A percentile compares a stretch with the other conserved stretches of the same genome.
These are phyloP conservation scores for Wasmannia auropunctata DNA, from an alignment of 1,140 invertebrate species.

Conservation along the genomic window DNA sequence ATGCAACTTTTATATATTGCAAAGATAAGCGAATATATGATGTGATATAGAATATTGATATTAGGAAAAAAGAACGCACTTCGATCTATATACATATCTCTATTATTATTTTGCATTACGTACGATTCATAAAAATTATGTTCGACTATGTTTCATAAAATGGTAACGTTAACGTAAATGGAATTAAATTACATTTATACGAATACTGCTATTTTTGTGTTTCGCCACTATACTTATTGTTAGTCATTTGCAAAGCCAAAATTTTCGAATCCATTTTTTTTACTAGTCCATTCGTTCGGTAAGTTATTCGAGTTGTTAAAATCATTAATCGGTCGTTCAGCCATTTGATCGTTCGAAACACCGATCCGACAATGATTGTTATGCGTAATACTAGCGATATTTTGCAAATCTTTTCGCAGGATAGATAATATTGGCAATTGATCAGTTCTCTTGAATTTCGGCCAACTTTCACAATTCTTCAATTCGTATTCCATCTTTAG, in stretches of 20 bases:
- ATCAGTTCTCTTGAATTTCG: conserved; percentile 62
- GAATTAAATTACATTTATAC: too few species aligned
- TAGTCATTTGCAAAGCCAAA: conserved; percentile 65
- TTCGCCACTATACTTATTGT: conserved; percentile 1
- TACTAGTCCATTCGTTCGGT: conserved; percentile 2
- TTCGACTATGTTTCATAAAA: too few species aligned
- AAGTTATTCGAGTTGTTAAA: background rate
- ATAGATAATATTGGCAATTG: conserved; percentile 70
- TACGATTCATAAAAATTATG: too few species aligned
- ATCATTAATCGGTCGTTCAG: conserved; percentile 1
- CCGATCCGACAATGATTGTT: background rate
- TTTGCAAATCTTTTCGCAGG: conserved; percentile 64
- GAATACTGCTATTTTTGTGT: too few species aligned
- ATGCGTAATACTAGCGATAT: conserved; percentile 64
- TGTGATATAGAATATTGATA: too few species aligned
- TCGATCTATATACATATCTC: too few species aligned
- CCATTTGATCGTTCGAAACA: conserved; percentile 26
- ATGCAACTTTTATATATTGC: too few species aligned
- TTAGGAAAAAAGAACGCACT: too few species aligned
- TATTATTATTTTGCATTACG: too few species aligned
- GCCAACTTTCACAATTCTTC: conserved; percentile 77
- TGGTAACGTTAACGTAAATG: too few species aligned
- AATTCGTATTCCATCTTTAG: conserved; percentile 83
- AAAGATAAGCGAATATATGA: too few species aligned
- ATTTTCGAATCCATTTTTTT: conserved; percentile 69